Evolutionary conservation across 2,888 invertebrate genomes (phyloP), one percentile per base, ranked within the genome.

Genomic region (Papilio demoleus): DNA sequence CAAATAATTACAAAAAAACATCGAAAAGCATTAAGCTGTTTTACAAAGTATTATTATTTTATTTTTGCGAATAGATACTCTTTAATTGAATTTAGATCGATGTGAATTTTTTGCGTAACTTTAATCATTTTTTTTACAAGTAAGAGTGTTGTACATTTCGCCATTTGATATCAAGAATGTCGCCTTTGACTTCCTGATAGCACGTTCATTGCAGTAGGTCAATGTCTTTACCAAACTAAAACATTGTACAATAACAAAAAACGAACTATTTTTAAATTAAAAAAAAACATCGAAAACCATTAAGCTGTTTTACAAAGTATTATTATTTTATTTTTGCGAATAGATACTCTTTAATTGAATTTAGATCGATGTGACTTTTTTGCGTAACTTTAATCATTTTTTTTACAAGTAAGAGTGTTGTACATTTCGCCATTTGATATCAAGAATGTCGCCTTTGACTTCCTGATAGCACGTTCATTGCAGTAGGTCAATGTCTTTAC

Each of bases 171-270:
- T 19, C 45, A 24, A 36, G 36, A 31, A 47, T 60, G 22, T 60
- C 36, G 60, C 45, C 66, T 60, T 67, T 68, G 56, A 36, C 68
- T 68, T 67, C 67, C 67, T 68, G 63, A 63, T 63, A 38, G 38
- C 42, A 34, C 38, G 22, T 19, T 42, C 53, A 58, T 56, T 62
- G 42, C 53, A 62, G 31, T 50, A 38, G 68, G 63, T 63, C 68
- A 68, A 68, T 58, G 68, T 45, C 67, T 63, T 58, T 38, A 36
- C 40, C 27, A 42, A 67, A 59, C 19, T 66, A 36, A 47, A 67
- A 38, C 19, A 67, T 65, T 47, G 27, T 22, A 27, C n/a, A 70
- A 70, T 65, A 63, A 12, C 8, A 56, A n/a, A 27, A 11, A 56
- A 56, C 1, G 3, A 31, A 50, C 14, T 50, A 24, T 14, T 0